phyloP scores from a whole-genome alignment of 1,140 invertebrate species.

The Acromyrmex charruanus region DNA sequence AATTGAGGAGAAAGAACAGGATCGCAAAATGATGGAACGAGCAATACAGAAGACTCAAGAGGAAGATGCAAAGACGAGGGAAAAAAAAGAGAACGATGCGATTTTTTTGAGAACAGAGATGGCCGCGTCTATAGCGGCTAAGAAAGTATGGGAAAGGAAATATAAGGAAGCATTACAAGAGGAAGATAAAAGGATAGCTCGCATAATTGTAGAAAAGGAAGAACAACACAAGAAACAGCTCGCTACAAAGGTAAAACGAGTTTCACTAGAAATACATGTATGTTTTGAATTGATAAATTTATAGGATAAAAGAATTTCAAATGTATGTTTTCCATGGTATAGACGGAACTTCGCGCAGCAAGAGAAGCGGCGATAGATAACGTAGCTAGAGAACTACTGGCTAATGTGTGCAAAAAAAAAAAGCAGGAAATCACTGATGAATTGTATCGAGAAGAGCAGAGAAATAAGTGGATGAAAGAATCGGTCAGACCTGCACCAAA shows the following conservation, averaged over 20 bases:
- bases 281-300: not conserved
- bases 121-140: constrained; percentile 39
- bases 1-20: constrained; percentile 45
- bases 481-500: not conserved
- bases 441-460: not conserved
- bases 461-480: not conserved
- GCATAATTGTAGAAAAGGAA: constrained; percentile 45
- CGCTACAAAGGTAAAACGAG: constrained; percentile 28
- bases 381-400: not conserved
- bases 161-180: constrained; percentile 33
- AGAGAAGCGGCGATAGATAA: constrained; percentile 24
- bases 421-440: not conserved
- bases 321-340: not conserved
- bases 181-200: constrained; percentile 48
- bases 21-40: constrained; percentile 59
- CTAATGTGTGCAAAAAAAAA: not conserved
- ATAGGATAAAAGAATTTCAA: not conserved
- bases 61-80: constrained; percentile 16
- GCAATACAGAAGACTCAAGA: not conserved
- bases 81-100: not conserved
- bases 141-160: constrained; percentile 60
- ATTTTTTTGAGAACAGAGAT: constrained; percentile 42
- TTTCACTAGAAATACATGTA: not conserved
- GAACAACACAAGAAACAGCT: constrained; percentile 10
- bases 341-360: not conserved